A percentile compares a stretch with the other conserved stretches of the same genome.
phyloP scores from a whole-genome alignment of 2,113 vertebrate species.

The Misgurnus mizolepis region DNA sequence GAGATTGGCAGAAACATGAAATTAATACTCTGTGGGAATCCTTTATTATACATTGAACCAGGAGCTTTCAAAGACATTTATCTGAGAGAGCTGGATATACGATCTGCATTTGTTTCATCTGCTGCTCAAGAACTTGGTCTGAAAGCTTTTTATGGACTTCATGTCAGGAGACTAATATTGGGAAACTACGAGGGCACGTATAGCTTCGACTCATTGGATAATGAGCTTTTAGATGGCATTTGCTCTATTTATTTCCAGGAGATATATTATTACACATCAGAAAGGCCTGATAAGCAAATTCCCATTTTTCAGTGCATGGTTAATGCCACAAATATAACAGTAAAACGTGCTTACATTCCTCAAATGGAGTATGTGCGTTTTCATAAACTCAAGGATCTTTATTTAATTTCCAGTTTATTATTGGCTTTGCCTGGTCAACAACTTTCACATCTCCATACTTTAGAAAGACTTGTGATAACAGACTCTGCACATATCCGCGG shows the following conservation, averaged over 20 bases:
- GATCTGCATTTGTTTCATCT: slow-evolving; percentile 66
- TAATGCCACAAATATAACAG: slow-evolving; percentile 67
- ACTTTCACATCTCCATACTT: slow-evolving; percentile 59
- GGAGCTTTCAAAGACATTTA: slow-evolving; percentile 66
- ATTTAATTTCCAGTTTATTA: slow-evolving; percentile 49
- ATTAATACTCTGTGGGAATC: slow-evolving; percentile 74
- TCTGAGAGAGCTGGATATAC: slow-evolving; percentile 67
- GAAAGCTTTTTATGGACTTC: slow-evolving; percentile 69
- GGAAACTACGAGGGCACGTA: slow-evolving; percentile 68
- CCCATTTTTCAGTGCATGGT: slow-evolving; percentile 64
- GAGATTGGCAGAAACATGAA: slow-evolving; percentile 65
- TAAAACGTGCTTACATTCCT: not conserved
- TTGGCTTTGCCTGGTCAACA: slow-evolving; percentile 38
- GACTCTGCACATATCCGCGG: slow-evolving; percentile 41
- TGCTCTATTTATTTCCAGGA: slow-evolving; percentile 69
- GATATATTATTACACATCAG: slow-evolving; percentile 23
- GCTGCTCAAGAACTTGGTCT: slow-evolving; percentile 60
- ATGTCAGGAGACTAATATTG: slow-evolving; percentile 62
- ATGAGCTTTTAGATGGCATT: slow-evolving; percentile 63
- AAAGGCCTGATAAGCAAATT: accelerated
- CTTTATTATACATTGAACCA: slow-evolving; percentile 69
- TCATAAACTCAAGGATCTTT: slow-evolving; percentile 63
- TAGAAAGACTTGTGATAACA: slow-evolving; percentile 66
- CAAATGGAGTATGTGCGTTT: slow-evolving; percentile 1
- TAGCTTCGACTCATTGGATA: accelerated